phyloP scores from a whole-genome alignment of 1,140 invertebrate species.

The Drosophila carrolli region DNA sequence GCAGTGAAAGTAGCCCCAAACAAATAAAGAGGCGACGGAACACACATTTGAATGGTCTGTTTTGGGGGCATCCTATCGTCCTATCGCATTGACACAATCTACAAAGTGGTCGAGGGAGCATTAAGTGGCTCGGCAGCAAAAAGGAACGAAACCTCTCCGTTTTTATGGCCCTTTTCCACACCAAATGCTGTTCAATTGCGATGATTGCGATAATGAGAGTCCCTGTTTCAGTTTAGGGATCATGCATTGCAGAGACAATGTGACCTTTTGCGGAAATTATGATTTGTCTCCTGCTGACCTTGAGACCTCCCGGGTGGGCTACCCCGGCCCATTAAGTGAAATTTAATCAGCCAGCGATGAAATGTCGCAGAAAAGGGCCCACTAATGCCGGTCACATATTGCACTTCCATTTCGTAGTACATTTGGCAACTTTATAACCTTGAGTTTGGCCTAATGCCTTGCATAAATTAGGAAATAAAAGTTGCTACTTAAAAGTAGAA shows the following conservation, averaged over 20 bases:
- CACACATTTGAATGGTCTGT: constrained; percentile 64
- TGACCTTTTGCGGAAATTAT: constrained; percentile 80
- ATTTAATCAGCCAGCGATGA: constrained; percentile 59
- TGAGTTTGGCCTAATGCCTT: constrained; percentile 30
- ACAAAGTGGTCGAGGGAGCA: constrained; percentile 68
- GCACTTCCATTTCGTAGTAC: constrained; percentile 43
- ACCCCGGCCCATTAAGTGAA: constrained; percentile 37
- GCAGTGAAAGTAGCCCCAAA: constrained; percentile 9
- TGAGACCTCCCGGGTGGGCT: constrained; percentile 9
- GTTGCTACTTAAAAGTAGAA: constrained; percentile 23
- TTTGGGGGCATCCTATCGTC: constrained; percentile 22
- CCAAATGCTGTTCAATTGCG: constrained; percentile 75
- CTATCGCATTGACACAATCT: constrained; percentile 74
- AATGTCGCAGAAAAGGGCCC: constrained; percentile 28
- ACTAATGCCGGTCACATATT: constrained; percentile 54
- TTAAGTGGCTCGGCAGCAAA: constrained; percentile 60
- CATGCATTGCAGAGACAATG: constrained; percentile 47
- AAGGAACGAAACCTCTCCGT: constrained; percentile 33
- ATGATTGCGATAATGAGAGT: constrained; percentile 81
- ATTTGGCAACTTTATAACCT: constrained; percentile 36
- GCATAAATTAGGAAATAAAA: constrained; percentile 51
- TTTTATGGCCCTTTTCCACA: constrained; percentile 74
- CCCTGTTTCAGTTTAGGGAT: constrained; percentile 48
- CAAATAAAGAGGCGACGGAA: constrained; percentile 20
- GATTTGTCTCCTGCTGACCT: constrained; percentile 49